phyloP scores from a whole-genome alignment of 2,113 vertebrate species.

The Pogona vitticeps region DNA sequence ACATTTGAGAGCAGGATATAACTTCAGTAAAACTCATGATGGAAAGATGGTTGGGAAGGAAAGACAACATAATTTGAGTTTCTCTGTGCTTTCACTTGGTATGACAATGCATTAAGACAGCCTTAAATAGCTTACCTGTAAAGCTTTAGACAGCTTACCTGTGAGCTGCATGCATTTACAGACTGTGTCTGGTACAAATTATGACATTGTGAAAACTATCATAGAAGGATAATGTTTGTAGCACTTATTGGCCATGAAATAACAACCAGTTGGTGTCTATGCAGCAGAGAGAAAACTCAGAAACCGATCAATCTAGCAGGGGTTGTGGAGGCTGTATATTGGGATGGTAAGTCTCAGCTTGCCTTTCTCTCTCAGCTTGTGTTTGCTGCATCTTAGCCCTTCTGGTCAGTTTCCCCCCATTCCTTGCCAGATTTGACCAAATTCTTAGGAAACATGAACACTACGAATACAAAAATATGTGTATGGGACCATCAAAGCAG shows the following conservation, averaged over 20 bases:
- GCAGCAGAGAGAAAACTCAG: not conserved
- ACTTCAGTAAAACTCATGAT: constrained; percentile 50
- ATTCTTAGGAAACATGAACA: too few relatives aligned
- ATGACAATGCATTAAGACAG: not conserved
- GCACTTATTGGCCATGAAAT: not conserved
- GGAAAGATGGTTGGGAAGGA: constrained; percentile 56
- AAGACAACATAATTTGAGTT: constrained; percentile 43
- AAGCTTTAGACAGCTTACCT: not conserved
- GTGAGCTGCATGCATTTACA: not conserved
- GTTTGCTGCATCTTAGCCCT: not conserved
- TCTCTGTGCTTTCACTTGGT: constrained; percentile 55
- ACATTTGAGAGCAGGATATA: constrained; percentile 64
- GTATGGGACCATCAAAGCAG: too few relatives aligned
- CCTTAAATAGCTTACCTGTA: too few relatives aligned
- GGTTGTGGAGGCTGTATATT: not conserved
- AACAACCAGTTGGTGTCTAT: not conserved
- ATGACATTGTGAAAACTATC: not conserved
- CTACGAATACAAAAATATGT: too few relatives aligned
- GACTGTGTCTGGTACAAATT: not conserved
- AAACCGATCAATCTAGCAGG: not conserved
- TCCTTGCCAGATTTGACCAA: not conserved
- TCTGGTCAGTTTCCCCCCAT: too few relatives aligned
- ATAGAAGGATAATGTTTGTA: not conserved
- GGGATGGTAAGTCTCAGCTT: too few relatives aligned
- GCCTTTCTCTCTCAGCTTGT: not conserved